Percentiles rank a stretch among this genome's conserved stretches.
Evolutionary conservation across 2,113 vertebrate species (phyloP).

Genomic region (Hippocampus guttulatus): DNA sequence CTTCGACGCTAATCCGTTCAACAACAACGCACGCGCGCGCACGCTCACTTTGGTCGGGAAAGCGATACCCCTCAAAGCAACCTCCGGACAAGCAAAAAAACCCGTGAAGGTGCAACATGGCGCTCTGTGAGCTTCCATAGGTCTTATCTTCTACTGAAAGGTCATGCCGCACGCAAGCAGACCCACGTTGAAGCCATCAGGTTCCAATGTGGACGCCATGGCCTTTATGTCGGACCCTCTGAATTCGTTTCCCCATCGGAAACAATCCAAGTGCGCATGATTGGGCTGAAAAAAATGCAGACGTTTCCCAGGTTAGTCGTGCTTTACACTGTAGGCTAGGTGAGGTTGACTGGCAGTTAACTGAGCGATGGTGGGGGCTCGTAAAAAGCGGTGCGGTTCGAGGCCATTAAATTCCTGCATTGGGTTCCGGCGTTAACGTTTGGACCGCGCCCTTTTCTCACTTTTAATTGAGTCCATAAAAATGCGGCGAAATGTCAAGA

Average conservation of each 20-base stretch:
- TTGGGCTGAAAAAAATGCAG: too few relatives aligned
- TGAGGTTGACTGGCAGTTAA: background rate
- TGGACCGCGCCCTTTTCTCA: background rate
- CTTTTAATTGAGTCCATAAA: background rate
- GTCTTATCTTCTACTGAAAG: conserved; percentile 33
- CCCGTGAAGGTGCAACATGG: conserved; percentile 37
- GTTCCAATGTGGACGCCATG: background rate
- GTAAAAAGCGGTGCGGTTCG: background rate
- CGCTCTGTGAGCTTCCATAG: conserved; percentile 28
- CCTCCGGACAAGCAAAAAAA: conserved; percentile 22
- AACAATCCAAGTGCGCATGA: background rate
- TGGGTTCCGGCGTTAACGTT: background rate
- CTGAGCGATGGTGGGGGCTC: background rate
- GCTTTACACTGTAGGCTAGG: background rate
- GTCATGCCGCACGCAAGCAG: conserved; percentile 27
- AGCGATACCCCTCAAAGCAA: conserved; percentile 19
- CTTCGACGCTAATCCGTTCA: conserved; percentile 14
- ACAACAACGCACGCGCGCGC: conserved; percentile 7
- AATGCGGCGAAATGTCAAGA: background rate
- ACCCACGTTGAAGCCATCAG: conserved; percentile 23
- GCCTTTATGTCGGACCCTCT: background rate
- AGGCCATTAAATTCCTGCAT: background rate
- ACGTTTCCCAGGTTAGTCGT: too few relatives aligned
- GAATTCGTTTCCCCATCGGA: background rate
- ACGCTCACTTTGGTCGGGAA: conserved; percentile 20